Evolutionary conservation across 2,113 vertebrate species (phyloP), one percentile per base, ranked within the genome.

Genomic region (Campylomormyrus tamandua): DNA sequence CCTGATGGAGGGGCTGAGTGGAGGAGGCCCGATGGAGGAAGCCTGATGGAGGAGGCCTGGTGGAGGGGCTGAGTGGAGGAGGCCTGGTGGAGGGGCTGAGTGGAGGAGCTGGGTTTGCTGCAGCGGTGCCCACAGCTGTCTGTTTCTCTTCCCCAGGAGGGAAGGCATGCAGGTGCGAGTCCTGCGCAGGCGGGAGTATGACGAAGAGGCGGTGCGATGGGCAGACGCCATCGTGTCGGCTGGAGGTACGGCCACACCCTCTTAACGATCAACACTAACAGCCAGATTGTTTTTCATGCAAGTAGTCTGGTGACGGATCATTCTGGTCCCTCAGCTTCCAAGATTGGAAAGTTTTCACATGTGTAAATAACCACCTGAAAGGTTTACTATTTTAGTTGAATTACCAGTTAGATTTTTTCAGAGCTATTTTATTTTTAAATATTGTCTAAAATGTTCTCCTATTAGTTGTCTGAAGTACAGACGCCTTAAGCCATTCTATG

Each of bases 221-320:
- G 98, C 98, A 10, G 98, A 99, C 91, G 96, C 98, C 80, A 95
- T 99, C 46, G 95, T 99, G 93, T 98, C 98, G 77, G 98, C 98
- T 90, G 98, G 98, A 96, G 98, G 98, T 97, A 95, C 35, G 92
- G 10, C 5, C 91, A 74, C 15, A 0, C 0, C 86, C 4, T 2
- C 56, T 0, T 13, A 3, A 24, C 8, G 39, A 45, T 56, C 83
- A 1, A 2, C 56, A 45, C 1, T 24, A 8, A 11, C 11, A 31
- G 35, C 53, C 87, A 5, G 10, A 7, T 13, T 86, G 83, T 27
- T 50, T 24, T 35, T 52, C 46, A 8, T 50, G 24, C 49, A 6
- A 21, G 42, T 19, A 45, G 83, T n/a, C 21, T 48, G 45, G 9
- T n/a, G 8, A 10, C 19, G 21, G 83, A 48, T 45, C 24, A 45